These are phyloP conservation scores for Ovis canadensis DNA, from an alignment of 2,113 vertebrate genomes.

Conservation along the genomic window DNA sequence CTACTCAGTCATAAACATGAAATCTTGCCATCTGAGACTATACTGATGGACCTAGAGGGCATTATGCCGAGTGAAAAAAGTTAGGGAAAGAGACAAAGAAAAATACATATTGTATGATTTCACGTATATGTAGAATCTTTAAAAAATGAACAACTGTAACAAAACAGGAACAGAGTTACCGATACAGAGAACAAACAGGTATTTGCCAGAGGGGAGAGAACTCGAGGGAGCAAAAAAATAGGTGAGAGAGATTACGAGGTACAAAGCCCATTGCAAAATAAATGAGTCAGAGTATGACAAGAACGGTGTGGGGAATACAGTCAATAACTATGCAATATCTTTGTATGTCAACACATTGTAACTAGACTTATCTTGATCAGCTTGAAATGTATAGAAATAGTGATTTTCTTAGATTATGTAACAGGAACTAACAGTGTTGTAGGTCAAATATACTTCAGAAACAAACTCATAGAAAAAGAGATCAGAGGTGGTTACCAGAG, in stretches of 20 bases:
- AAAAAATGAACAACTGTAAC: background rate
- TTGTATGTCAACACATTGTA: background rate
- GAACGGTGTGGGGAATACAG: background rate
- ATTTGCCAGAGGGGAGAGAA: background rate
- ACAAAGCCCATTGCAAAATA: background rate
- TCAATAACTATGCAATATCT: background rate
- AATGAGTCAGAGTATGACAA: background rate
- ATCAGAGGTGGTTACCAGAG: background rate
- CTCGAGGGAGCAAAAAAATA: fast-evolving
- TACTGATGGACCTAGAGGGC: background rate
- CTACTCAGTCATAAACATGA: background rate
- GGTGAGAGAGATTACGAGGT: background rate
- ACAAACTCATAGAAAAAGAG: background rate
- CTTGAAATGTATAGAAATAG: background rate
- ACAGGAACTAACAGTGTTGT: background rate
- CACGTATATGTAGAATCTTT: background rate
- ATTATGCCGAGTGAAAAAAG: background rate
- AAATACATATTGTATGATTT: background rate
- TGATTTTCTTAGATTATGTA: background rate
- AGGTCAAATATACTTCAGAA: background rate
- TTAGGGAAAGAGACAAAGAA: background rate
- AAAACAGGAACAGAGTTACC: background rate
- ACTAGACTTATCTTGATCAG: background rate
- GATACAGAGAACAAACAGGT: background rate
- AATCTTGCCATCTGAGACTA: background rate